A percentile compares a stretch with the other conserved stretches of the same genome.
phyloP scores from a whole-genome alignment of 2,113 vertebrate genomes.

The Lathamus discolor region DNA sequence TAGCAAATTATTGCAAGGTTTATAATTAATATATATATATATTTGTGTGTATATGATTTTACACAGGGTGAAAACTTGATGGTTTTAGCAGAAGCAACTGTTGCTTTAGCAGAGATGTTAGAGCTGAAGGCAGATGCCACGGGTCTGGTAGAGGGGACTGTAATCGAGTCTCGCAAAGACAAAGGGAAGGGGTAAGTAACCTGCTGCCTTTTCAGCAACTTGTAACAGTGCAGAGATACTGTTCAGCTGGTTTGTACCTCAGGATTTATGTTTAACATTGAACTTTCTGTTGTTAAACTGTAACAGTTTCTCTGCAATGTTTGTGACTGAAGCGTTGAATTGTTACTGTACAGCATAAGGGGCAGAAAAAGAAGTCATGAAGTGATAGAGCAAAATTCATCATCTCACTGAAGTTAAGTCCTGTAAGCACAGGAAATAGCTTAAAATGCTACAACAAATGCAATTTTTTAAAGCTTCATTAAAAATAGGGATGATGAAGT shows the following conservation, averaged over 20 bases:
- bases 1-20: not conserved
- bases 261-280: not conserved
- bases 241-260: not conserved
- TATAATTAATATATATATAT: not conserved
- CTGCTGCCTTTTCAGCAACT: not conserved
- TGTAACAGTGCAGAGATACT: not conserved
- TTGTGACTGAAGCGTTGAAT: not conserved
- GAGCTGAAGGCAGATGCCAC: slow-evolving; percentile 88
- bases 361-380: not conserved
- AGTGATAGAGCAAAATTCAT: not conserved
- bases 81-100: slow-evolving; percentile 88
- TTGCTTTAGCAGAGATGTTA: slow-evolving; percentile 89
- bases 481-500: not conserved
- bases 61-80: slow-evolving; percentile 87
- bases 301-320: not conserved
- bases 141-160: slow-evolving; percentile 83
- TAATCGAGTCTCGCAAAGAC: slow-evolving; percentile 92
- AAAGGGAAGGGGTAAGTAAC: slow-evolving; percentile 83
- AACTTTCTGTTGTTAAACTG: not conserved
- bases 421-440: not conserved
- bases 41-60: not conserved
- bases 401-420: not conserved
- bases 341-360: not conserved
- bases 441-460: not conserved
- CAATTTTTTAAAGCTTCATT: not conserved